phyloP scores from a whole-genome alignment of 2,113 vertebrate species.

The Mormyrus iriodes region DNA sequence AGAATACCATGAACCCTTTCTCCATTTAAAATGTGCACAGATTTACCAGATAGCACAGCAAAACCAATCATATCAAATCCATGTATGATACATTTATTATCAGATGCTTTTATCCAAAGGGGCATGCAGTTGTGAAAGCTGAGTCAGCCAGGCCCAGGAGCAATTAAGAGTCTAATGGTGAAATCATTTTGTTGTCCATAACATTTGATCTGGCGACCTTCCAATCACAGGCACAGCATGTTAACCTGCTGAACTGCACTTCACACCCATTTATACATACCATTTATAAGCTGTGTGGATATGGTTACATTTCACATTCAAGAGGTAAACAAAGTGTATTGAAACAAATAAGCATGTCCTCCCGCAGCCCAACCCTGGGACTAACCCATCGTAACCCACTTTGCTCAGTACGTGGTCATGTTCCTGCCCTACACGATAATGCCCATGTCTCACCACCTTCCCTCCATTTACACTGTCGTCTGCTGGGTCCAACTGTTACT shows the following conservation, averaged over 20 bases:
- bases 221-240: not conserved
- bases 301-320: not conserved
- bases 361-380: not conserved
- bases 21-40: not conserved
- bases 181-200: not conserved
- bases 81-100: not conserved
- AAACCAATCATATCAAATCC: not conserved
- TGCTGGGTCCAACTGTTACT: not conserved
- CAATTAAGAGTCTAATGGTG: not conserved
- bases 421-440: constrained; percentile 27
- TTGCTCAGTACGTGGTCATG: constrained; percentile 15
- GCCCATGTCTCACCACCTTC: constrained; percentile 14
- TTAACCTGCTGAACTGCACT: not conserved
- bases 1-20: not conserved
- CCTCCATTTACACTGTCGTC: not conserved
- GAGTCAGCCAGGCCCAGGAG: not conserved
- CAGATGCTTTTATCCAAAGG: not conserved
- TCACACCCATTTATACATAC: not conserved
- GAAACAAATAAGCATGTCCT: not conserved
- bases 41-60: not conserved
- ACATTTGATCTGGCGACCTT: not conserved
- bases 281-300: not conserved
- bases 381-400: no score
- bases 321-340: not conserved
- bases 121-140: not conserved